Base-by-base conservation (phyloP, 2,797 vertebrate species). In the Anabacerthia variegaticeps region DNA sequence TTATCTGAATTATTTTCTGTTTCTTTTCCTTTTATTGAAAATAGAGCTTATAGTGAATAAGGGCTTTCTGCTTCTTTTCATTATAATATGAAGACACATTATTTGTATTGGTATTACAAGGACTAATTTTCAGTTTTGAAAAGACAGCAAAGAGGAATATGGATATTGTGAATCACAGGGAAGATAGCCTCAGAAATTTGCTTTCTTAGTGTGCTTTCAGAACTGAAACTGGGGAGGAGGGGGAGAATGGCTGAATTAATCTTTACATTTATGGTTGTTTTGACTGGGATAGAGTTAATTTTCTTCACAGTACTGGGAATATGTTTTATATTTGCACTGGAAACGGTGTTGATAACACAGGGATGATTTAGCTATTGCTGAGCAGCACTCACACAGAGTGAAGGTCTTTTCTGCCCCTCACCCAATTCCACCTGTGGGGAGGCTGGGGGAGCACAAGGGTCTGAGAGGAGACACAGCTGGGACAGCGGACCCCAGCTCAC, bases 121-220 rank as follows among this genome's bases (percentile, higher is more conserved):
- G 26, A 92, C 26, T 75, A 94, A 95, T 94, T 92, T 89, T 95
- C 34, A 36, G 48, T 76, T 88, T 94, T 95, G 44, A 91, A 96
- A 88, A 68, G 69, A 36, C 54, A 69, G 61, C 12, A 93, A 86
- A 88, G 85, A 67, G 14, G 44, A 49, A 69, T 59, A 48, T 14
- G 32, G 16, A 37, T 66, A 48, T 26, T 56, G 32, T 68, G 66
- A 66, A 76, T 65, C 55, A 74, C 44, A 41, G 26, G 23, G 32
- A 49, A 48, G 34, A 66, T 39, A 41, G 76, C 85, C 71, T 86
- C 56, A 73, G 44, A 22, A 76, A 79, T 76, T 89, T 69, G 55
- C 11, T 76, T 19, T 67, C 44, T 61, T 32, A 62, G 7, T 74
- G 28, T 41, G n/a, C 12, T 75, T 74, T 43, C 5, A 84, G 43